These are phyloP conservation scores for Rhyacophila brunnea DNA, from an alignment of 1,140 invertebrate genomes.

Conservation along the genomic window DNA sequence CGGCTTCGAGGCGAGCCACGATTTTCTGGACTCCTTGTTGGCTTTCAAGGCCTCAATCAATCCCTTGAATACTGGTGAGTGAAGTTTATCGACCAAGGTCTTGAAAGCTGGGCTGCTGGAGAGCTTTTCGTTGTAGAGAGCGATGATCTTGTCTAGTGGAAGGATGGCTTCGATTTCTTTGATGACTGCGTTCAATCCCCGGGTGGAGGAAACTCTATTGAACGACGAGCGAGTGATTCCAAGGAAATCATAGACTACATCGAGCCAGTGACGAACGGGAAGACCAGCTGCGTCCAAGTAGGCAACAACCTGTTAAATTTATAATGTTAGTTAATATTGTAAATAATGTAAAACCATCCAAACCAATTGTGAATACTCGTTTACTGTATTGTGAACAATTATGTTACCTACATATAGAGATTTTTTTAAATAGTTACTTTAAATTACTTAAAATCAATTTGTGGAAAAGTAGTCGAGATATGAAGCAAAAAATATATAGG, in stretches of 20 bases:
- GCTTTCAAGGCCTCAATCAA: background rate
- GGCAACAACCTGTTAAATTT: background rate
- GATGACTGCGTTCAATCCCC: slow-evolving; percentile 4
- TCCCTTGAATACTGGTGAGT: slow-evolving; percentile 3
- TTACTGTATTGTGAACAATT: too few species aligned
- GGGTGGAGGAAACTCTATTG: background rate
- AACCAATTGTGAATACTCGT: background rate
- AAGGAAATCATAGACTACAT: background rate
- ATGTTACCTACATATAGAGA: too few species aligned
- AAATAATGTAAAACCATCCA: background rate
- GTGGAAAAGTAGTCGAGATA: too few species aligned
- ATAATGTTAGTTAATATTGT: too few species aligned
- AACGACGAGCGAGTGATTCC: background rate
- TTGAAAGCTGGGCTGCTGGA: slow-evolving; percentile 10
- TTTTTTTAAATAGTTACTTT: too few species aligned
- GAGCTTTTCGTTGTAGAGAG: slow-evolving; percentile 6
- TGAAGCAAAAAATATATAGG: too few species aligned
- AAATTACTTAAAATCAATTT: too few species aligned
- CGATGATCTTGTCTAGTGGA: background rate
- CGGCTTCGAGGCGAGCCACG: background rate
- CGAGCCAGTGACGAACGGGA: slow-evolving; percentile 8
- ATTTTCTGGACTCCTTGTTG: background rate
- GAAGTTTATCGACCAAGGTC: slow-evolving; percentile 3
- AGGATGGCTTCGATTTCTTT: slow-evolving; percentile 7
- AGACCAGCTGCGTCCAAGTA: slow-evolving; percentile 8